Evolutionary conservation across 2,888 invertebrate species (phyloP), one percentile per base, ranked within the genome.

Genomic region (Drosophila melanosoma): DNA sequence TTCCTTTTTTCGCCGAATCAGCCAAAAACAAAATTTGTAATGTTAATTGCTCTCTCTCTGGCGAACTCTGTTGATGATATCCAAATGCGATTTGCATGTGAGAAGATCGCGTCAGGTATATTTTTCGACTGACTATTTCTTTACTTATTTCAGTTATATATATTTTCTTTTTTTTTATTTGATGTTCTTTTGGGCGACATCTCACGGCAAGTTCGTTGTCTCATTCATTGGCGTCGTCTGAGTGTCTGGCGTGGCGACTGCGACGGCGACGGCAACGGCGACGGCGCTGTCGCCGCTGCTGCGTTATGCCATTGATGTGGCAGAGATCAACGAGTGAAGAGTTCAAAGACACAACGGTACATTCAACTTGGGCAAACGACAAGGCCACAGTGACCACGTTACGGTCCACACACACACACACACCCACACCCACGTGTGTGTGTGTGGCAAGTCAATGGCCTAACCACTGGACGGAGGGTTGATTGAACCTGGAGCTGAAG

Each of bases 321-420:
- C 72, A 60, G 56, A 45, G 63, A 66, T 59, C 52, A 23, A 20
- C 20, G 23, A 40, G 38, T 38, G 61, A 45, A 45, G 83, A 81
- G 85, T 86, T 86, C 85, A 86, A 86, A 86, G 85, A 86, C 85
- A 86, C 88, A 85, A 86, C 83, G 86, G 85, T 83, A 86, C 88
- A 83, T 86, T 86, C 85, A 85, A 83, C 85, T 76, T 83, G 85
- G 86, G 45, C 56, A 59, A 73, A 58, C 87, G 85, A 86, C 85
- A 88, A 86, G 88, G 85, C 88, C 85, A 86, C 75, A 77, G 65
- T 74, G 68, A 67, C 57, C 68, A 68, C 68, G 79, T 68, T 57
- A 72, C 60, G 54, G 58, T 83, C 69, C 74, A 73, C 68, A 70
- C 70, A 69, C 84, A 79, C 86, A 82, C 84, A 87, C 86, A 26